These are phyloP conservation scores for Alcis repandata DNA, from an alignment of 2,888 invertebrate species.

Conservation along the genomic window DNA sequence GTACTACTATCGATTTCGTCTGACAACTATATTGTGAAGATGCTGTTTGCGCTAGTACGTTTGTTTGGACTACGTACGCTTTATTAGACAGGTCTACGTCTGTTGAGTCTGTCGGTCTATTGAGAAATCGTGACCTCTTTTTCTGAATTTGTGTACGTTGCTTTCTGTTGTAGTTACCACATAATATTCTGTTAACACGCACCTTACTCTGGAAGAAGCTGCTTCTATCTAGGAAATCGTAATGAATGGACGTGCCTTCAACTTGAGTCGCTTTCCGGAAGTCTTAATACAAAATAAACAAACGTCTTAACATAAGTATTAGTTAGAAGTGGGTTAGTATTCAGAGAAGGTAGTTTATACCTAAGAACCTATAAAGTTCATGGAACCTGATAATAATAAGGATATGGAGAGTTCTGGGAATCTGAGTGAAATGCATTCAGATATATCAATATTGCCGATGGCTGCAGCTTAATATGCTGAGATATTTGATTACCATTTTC, in stretches of 20 bases:
- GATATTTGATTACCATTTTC: too few relatives aligned
- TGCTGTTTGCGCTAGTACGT: conserved; percentile 19
- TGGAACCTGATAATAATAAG: conserved; percentile 24
- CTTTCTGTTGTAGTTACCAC: conserved; percentile 9
- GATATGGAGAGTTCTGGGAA: conserved; percentile 16
- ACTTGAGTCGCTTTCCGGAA: neutral
- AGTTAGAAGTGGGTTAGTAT: conserved; percentile 16
- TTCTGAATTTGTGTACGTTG: conserved; percentile 7
- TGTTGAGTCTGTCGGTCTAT: conserved; percentile 21
- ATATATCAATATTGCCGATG: neutral
- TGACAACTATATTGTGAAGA: conserved; percentile 40
- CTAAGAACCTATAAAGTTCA: conserved; percentile 7
- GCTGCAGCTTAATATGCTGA: neutral
- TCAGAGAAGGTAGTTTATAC: conserved; percentile 4
- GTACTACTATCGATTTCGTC: conserved; percentile 41
- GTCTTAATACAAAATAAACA: conserved; percentile 1
- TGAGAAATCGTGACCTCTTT: conserved; percentile 30
- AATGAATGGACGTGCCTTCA: too few relatives aligned
- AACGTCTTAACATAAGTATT: neutral
- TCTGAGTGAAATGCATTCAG: neutral
- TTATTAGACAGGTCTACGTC: conserved; percentile 24
- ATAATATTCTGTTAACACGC: neutral
- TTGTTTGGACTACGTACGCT: conserved; percentile 23
- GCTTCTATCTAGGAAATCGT: neutral
- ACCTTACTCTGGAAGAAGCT: neutral